Conservation (phyloP, 1,140 invertebrate species). For the Phymorhynchus buccinoides region DNA sequence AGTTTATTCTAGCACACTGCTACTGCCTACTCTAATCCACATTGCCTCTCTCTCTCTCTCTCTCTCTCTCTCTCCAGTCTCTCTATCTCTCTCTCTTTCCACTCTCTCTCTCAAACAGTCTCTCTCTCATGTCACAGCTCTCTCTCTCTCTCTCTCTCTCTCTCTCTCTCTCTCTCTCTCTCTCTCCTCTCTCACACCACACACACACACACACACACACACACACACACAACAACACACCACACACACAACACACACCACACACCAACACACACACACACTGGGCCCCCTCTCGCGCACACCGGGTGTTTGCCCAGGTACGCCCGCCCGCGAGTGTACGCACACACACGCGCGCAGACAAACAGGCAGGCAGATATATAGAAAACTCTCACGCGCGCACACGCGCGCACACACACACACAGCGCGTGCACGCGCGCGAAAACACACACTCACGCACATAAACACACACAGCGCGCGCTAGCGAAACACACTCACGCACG, state of each 20-base stretch:
- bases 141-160: slow-evolving; percentile 21
- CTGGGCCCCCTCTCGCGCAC: too few relatives aligned
- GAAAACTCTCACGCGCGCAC: not conserved
- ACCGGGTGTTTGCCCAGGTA: not conserved
- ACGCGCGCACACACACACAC: not conserved
- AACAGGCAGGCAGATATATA: not conserved
- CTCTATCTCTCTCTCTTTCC: not conserved
- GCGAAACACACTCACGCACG: not conserved
- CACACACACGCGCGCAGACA: not conserved
- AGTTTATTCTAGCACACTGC: too few relatives aligned
- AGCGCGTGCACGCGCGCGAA: not conserved
- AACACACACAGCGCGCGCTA: not conserved
- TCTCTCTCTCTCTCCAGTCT: slow-evolving; percentile 13
- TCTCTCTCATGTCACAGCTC: not conserved
- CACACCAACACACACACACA: not conserved
- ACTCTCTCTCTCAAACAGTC: not conserved
- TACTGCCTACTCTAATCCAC: too few relatives aligned
- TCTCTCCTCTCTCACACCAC: not conserved
- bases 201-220: not conserved
- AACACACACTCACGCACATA: not conserved
- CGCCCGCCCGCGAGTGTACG: too few relatives aligned
- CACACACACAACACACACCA: not conserved
- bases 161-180: not conserved
- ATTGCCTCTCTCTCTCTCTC: not conserved
- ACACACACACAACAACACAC: not conserved